Percentiles rank a stretch among this genome's conserved stretches.
phyloP scores from a whole-genome alignment of 2,797 vertebrate genomes.

The Tauraco hartlaubi region DNA sequence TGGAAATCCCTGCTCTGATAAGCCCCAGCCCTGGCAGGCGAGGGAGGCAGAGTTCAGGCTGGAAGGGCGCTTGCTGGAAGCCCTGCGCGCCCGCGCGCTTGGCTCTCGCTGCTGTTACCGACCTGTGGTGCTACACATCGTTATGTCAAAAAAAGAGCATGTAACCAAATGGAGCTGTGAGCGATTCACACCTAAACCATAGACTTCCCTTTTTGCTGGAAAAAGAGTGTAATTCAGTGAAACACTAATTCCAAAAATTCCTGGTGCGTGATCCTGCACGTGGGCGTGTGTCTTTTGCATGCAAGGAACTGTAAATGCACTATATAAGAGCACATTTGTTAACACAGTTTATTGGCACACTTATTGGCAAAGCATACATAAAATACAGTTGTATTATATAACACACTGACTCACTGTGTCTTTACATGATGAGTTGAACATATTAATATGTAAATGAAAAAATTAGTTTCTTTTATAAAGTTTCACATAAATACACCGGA shows the following conservation, averaged over 20 bases:
- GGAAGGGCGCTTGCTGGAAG: background rate
- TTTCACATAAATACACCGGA: conserved; percentile 96
- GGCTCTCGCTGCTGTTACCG: background rate
- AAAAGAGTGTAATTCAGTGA: background rate
- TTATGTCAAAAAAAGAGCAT: background rate
- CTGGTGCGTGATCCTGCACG: background rate
- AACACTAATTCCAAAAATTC: background rate
- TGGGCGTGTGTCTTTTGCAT: background rate
- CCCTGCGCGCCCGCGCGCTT: background rate
- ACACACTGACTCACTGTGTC: conserved; percentile 95
- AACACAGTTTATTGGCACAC: conserved; percentile 99
- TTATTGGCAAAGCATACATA: conserved; percentile 99
- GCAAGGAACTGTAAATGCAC: conserved; percentile 22
- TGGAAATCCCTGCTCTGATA: conserved; percentile 6
- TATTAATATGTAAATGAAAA: conserved; percentile 96
- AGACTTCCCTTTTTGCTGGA: background rate
- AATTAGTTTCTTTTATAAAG: conserved; percentile 94
- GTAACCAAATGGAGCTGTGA: background rate
- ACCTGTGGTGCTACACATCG: background rate
- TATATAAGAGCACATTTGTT: conserved; percentile 72
- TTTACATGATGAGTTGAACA: conserved; percentile 93
- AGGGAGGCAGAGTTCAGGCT: background rate
- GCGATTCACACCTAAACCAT: background rate
- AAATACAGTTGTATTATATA: conserved; percentile 96
- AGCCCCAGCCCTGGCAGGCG: background rate